Conservation (phyloP, 2,113 vertebrate genomes). For the Morone chrysops region DNA sequence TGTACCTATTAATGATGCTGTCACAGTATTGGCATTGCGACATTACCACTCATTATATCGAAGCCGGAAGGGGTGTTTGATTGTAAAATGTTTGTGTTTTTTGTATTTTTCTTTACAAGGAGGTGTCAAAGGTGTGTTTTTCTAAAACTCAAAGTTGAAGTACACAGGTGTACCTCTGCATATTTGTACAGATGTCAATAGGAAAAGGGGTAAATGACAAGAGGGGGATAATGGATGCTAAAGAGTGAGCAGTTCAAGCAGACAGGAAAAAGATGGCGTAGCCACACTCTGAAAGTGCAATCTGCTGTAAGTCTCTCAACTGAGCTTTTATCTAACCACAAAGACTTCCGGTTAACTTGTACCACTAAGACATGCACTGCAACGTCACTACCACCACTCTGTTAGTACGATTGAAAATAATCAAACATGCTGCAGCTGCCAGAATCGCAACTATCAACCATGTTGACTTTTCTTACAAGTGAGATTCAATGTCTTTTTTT, state of each 20-base stretch:
- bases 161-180: conserved; percentile 69
- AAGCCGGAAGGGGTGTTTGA: conserved; percentile 70
- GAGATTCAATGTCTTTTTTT: conserved; percentile 64
- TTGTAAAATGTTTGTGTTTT: conserved; percentile 72
- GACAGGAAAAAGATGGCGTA: conserved; percentile 53
- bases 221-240: conserved; percentile 48
- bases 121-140: conserved; percentile 50
- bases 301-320: conserved; percentile 31
- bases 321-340: conserved; percentile 49
- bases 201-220: conserved; percentile 41
- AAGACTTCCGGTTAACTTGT: conserved; percentile 43
- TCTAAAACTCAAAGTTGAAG: conserved; percentile 66
- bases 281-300: conserved; percentile 67
- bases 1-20: conserved; percentile 57
- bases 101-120: conserved; percentile 68
- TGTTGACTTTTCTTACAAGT: conserved; percentile 60
- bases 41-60: conserved; percentile 59
- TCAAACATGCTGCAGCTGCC: conserved; percentile 54
- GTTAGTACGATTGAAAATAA: conserved; percentile 21
- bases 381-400: conserved; percentile 21
- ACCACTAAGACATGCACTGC: conserved; percentile 40
- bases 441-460: conserved; percentile 40
- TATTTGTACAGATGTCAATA: conserved; percentile 73
- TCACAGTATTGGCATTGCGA: conserved; percentile 60
- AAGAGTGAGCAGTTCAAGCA: conserved; percentile 63